phyloP scores from a whole-genome alignment of 1,140 invertebrate species.

The Aphis gossypii region DNA sequence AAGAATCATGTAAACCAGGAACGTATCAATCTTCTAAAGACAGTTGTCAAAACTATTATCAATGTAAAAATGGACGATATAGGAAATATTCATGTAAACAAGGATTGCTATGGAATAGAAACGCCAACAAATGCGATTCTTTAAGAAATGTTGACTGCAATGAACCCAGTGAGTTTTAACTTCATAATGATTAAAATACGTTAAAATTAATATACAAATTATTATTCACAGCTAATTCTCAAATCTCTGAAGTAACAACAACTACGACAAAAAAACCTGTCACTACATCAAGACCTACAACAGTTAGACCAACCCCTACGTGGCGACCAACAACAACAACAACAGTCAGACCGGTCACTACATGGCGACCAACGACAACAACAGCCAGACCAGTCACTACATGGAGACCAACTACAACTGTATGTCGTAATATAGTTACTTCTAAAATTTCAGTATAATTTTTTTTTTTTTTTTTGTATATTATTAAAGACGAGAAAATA shows the following conservation, averaged over 20 bases:
- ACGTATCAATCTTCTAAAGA: slow-evolving; percentile 72
- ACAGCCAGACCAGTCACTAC: background rate
- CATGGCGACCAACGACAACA: slow-evolving; percentile 19
- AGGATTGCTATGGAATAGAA: slow-evolving; percentile 81
- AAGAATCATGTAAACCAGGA: slow-evolving; percentile 69
- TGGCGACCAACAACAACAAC: background rate
- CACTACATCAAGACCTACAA: background rate
- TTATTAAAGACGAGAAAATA: slow-evolving; percentile 51
- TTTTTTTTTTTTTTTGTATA: background rate
- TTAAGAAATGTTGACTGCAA: slow-evolving; percentile 74
- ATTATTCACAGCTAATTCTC: slow-evolving; percentile 5
- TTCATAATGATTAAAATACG: background rate
- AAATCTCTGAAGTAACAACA: slow-evolving; percentile 30
- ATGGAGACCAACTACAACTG: slow-evolving; percentile 33
- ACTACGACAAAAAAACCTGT: background rate
- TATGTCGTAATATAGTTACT: background rate
- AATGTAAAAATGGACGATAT: slow-evolving; percentile 75
- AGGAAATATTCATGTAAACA: slow-evolving; percentile 76
- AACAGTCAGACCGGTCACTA: background rate
- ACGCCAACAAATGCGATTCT: slow-evolving; percentile 78
- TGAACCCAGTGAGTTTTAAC: background rate
- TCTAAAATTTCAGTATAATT: background rate
- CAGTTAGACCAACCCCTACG: background rate
- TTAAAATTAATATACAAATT: background rate
- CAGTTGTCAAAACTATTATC: slow-evolving; percentile 79